These are phyloP conservation scores for Coregonus sp. DNA, from an alignment of 2,797 vertebrate species.

Conservation along the genomic window DNA sequence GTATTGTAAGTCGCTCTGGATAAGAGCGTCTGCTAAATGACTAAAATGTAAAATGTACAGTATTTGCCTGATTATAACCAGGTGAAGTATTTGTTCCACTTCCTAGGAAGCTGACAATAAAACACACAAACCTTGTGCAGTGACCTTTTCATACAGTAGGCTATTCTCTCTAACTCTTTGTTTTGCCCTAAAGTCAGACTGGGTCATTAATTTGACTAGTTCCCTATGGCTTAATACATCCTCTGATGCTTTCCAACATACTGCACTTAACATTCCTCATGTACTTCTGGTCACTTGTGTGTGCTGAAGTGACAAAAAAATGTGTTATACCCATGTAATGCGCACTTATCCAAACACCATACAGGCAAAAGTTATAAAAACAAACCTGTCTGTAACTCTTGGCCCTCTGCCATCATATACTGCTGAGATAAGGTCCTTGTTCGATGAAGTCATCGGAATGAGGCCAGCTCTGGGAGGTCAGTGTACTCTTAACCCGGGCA, in stretches of 20 bases:
- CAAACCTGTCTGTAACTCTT: conserved; percentile 44
- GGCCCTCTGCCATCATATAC: conserved; percentile 52
- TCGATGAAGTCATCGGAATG: conserved; percentile 54
- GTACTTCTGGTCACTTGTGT: conserved; percentile 56
- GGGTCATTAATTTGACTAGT: conserved; percentile 72
- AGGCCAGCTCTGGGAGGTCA: conserved; percentile 40
- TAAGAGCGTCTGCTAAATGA: too few relatives aligned
- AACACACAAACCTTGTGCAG: conserved; percentile 63
- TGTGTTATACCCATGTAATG: conserved; percentile 46
- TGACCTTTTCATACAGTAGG: conserved; percentile 63
- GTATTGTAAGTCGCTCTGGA: too few relatives aligned
- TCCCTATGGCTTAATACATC: conserved; percentile 50
- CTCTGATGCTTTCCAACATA: conserved; percentile 68
- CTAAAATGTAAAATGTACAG: conserved; percentile 7
- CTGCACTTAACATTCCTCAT: conserved; percentile 71
- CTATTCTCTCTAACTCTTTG: conserved; percentile 62
- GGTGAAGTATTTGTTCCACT: conserved; percentile 60
- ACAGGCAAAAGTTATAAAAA: conserved; percentile 48
- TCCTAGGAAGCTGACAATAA: conserved; percentile 55
- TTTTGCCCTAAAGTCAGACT: conserved; percentile 55
- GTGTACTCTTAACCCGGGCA: conserved; percentile 41
- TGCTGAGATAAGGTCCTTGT: conserved; percentile 56
- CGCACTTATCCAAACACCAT: conserved; percentile 52
- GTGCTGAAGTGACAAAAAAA: conserved; percentile 50
- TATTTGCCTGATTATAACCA: conserved; percentile 49